Percentiles rank a stretch among this genome's conserved stretches.
Conservation (phyloP, 2,888 invertebrate species). For the Leucophenga maculata region DNA sequence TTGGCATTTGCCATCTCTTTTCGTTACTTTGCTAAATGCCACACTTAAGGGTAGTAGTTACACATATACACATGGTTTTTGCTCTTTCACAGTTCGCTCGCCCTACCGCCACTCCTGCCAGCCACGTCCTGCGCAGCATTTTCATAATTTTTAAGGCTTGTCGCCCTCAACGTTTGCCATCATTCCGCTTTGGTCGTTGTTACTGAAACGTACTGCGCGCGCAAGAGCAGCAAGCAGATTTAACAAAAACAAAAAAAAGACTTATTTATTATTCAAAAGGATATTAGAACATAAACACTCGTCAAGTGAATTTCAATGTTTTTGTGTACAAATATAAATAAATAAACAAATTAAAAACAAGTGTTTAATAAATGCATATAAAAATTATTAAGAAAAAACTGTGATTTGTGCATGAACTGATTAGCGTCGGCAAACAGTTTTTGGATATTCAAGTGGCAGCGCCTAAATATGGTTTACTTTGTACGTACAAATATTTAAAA, state of each 20-base stretch:
- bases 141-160: slow-evolving; percentile 67
- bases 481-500: slow-evolving; percentile 55
- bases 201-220: slow-evolving; percentile 54
- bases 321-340: slow-evolving; percentile 1
- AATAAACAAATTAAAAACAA: slow-evolving; percentile 6
- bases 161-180: slow-evolving; percentile 54
- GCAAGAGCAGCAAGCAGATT: slow-evolving; percentile 15
- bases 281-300: too few species aligned
- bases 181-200: slow-evolving; percentile 69
- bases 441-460: slow-evolving; percentile 60
- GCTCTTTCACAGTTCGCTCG: slow-evolving; percentile 51
- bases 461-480: slow-evolving; percentile 70
- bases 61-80: slow-evolving; percentile 38
- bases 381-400: slow-evolving; percentile 15
- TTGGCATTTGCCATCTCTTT: slow-evolving; percentile 41
- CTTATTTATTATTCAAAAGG: too few species aligned
- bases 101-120: slow-evolving; percentile 25
- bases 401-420: slow-evolving; percentile 6
- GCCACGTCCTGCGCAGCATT: slow-evolving; percentile 33
- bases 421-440: slow-evolving; percentile 31
- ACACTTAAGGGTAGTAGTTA: slow-evolving; percentile 31
- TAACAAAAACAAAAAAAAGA: not conserved
- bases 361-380: not conserved
- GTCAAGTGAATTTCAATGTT: slow-evolving; percentile 18
- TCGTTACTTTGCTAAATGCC: slow-evolving; percentile 33